Evolutionary conservation across 2,888 invertebrate genomes (phyloP).

Genomic region (Cactoblastis cactorum): DNA sequence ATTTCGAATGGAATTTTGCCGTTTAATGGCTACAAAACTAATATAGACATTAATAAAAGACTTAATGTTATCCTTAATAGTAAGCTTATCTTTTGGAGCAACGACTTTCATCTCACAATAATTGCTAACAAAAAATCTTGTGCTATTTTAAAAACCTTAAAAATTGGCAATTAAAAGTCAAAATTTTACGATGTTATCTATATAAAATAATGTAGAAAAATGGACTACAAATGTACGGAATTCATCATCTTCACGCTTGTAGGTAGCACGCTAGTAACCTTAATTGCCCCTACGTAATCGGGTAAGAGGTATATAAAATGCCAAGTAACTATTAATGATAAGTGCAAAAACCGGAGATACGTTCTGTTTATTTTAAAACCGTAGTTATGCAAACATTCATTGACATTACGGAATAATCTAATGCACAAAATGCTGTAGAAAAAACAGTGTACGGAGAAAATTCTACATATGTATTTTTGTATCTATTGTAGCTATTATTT

Average conservation of each 20-base stretch:
- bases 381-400: slow-evolving; percentile 14
- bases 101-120: too few species aligned
- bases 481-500: too few species aligned
- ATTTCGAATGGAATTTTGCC: neutral
- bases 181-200: neutral
- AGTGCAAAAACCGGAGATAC: slow-evolving; percentile 39
- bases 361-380: slow-evolving; percentile 42
- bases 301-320: slow-evolving; percentile 1
- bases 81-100: too few species aligned
- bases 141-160: too few species aligned
- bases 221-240: neutral
- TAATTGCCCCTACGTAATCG: neutral
- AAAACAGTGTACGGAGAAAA: too few species aligned
- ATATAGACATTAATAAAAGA: too few species aligned
- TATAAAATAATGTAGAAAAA: neutral
- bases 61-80: too few species aligned
- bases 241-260: neutral
- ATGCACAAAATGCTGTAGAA: too few species aligned
- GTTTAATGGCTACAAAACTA: neutral
- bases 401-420: slow-evolving; percentile 11
- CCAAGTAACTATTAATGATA: slow-evolving; percentile 11
- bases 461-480: too few species aligned
- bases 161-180: too few species aligned
- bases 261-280: slow-evolving; percentile 3
- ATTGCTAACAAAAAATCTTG: too few species aligned